These are phyloP conservation scores for Peribatodes rhomboidaria DNA, from an alignment of 2,888 invertebrate species.

Conservation along the genomic window DNA sequence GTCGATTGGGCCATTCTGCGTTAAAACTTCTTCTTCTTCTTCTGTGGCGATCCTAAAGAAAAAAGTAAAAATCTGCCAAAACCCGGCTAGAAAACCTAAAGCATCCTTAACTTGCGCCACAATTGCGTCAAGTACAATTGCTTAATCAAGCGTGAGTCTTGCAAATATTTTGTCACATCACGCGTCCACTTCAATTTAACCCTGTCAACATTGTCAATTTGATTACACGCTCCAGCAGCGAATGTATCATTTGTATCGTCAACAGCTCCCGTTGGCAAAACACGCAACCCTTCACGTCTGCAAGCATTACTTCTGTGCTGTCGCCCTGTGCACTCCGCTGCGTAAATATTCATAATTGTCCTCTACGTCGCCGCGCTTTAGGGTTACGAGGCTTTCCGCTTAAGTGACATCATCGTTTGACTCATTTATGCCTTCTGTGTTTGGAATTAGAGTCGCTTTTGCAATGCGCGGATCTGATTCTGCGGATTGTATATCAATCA, in stretches of 20 bases:
- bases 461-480: conserved; percentile 38
- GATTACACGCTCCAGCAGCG: conserved; percentile 44
- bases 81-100: neutral
- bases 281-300: conserved; percentile 69
- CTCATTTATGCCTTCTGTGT: conserved; percentile 44
- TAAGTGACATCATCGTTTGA: conserved; percentile 42
- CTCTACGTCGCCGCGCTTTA: conserved; percentile 56
- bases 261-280: conserved; percentile 51
- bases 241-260: conserved; percentile 50
- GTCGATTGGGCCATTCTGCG: no score
- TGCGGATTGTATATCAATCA: conserved; percentile 58
- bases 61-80: neutral
- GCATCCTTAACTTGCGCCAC: neutral
- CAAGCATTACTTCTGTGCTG: conserved; percentile 69
- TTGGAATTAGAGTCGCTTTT: conserved; percentile 49
- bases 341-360: conserved; percentile 76
- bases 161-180: conserved; percentile 39
- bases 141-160: conserved; percentile 8
- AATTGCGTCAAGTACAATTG: conserved; percentile 11
- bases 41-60: no score
- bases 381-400: conserved; percentile 53
- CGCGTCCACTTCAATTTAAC: conserved; percentile 41
- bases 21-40: no score
- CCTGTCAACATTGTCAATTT: conserved; percentile 42
- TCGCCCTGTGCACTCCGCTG: conserved; percentile 66